Percentiles rank a stretch among this genome's conserved stretches.
phyloP scores from a whole-genome alignment of 1,140 invertebrate genomes.

The Meloidogyne floridensis region DNA sequence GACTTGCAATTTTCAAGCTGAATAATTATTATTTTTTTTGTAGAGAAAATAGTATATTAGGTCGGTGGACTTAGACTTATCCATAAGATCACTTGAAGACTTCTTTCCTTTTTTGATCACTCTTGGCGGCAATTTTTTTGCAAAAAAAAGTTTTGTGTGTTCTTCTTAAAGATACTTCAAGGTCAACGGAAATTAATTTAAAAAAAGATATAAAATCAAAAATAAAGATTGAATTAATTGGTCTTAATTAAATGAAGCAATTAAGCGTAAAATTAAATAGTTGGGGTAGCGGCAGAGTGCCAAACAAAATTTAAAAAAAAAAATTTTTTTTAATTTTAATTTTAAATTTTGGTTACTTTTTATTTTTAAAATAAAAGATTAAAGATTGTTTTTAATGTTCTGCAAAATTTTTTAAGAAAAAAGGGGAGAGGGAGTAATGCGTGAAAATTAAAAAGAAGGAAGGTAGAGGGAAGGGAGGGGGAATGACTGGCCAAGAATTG shows the following conservation, averaged over 20 bases:
- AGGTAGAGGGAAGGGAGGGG: background rate
- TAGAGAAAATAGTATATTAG: background rate
- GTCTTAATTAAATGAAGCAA: background rate
- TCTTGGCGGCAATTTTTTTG: background rate
- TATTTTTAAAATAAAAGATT: background rate
- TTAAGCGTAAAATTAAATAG: background rate
- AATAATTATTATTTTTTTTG: background rate
- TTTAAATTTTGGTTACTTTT: background rate
- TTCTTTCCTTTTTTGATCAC: background rate
- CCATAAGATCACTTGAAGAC: background rate
- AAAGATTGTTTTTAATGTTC: conserved; percentile 1
- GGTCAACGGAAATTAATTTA: conserved; percentile 1
- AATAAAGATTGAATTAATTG: background rate
- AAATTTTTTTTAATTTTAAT: background rate
- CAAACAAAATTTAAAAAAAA: background rate
- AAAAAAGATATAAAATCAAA: background rate
- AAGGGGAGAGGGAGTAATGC: background rate
- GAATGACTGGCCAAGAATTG: conserved; percentile 10
- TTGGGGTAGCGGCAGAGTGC: background rate
- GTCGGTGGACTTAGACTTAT: background rate
- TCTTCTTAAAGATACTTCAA: background rate
- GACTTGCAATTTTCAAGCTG: conserved; percentile 14
- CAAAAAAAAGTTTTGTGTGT: conserved; percentile 2
- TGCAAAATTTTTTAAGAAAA: background rate
- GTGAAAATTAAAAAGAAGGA: background rate